Base-by-base conservation (phyloP, 2,113 vertebrate species). In the Osmerus mordax region DNA sequence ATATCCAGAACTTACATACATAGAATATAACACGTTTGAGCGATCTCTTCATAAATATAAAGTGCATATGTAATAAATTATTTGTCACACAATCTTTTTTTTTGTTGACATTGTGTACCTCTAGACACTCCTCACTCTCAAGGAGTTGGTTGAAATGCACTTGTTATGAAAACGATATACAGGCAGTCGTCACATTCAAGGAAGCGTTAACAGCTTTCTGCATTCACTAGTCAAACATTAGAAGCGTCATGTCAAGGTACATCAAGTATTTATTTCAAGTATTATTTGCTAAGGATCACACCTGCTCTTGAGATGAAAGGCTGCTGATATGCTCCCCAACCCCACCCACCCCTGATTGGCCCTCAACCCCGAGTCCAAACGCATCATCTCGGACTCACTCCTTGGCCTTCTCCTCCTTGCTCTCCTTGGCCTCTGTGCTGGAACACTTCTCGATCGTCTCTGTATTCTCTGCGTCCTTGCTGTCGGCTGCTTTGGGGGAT, bases 61-160 rank as follows among this genome's bases (percentile, higher is more conserved):
- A 28, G 25, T 28, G 25, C 8, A 77, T 78, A 78, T 65, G 69
- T 73, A 72, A 1, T 23, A 23, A 23, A 66, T 72, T 69, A 65
- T 77, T 32, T 83, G 69, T 86, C 70, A 83, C 85, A 85, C 80
- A 84, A 76, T 81, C 75, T 65, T 86, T 66, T 77, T 81, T 78
- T 81, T 28, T 78, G 70, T 63, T 80, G 77, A 89, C 80, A 84
- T 86, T 74, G 67, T 71, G 41, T 47, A 47, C 41, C 41, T 47
- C 41, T 47, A 5, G 9, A 47, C 41, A 47, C 41, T 12, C 7
- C 25, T 28, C 25, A 28, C 25, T 2, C 41, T 12, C 41, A 47
- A 6, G 78, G 81, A 82, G 73, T 76, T 62, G 59, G 84, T 89
- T 91, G 95, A 91, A 95, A 96, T 95, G 95, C 94, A 96, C 95